Evolutionary conservation across 2,888 invertebrate species (phyloP).

Genomic region (Zonitis immaculata): DNA sequence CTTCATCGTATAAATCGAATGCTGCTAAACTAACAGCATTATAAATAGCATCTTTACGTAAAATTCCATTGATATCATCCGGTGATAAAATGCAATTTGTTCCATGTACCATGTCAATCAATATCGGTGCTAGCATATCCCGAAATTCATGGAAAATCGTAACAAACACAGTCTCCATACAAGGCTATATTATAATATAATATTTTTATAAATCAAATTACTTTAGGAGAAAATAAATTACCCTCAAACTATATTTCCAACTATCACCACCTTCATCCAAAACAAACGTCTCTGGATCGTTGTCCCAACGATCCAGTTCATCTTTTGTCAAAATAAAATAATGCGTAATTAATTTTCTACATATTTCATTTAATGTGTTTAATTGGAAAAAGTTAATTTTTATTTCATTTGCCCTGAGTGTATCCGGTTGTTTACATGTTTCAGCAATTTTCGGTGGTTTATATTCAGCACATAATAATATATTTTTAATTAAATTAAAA

Average conservation of each 20-base stretch:
- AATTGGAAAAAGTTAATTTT: slow-evolving; percentile 73
- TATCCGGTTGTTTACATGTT: slow-evolving; percentile 53
- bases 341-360: slow-evolving; percentile 76
- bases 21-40: slow-evolving; percentile 86
- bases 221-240: slow-evolving; percentile 45
- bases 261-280: slow-evolving; percentile 85
- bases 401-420: slow-evolving; percentile 62
- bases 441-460: slow-evolving; percentile 59
- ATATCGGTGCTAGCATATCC: slow-evolving; percentile 64
- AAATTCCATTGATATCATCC: slow-evolving; percentile 71
- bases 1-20: slow-evolving; percentile 88
- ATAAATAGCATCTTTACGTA: slow-evolving; percentile 90
- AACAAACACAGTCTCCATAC: slow-evolving; percentile 81
- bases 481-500: slow-evolving; percentile 81
- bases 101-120: slow-evolving; percentile 66
- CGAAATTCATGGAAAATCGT: slow-evolving; percentile 79
- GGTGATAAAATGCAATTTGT: slow-evolving; percentile 62
- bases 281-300: slow-evolving; percentile 86
- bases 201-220: background rate
- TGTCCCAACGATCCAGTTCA: slow-evolving; percentile 83
- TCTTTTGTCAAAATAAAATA: slow-evolving; percentile 81
- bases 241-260: slow-evolving; percentile 90
- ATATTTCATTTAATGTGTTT: slow-evolving; percentile 74
- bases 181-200: slow-evolving; percentile 65
- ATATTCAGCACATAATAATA: slow-evolving; percentile 73